Conservation (phyloP, 2,888 invertebrate genomes). For the Fragum sueziense region DNA sequence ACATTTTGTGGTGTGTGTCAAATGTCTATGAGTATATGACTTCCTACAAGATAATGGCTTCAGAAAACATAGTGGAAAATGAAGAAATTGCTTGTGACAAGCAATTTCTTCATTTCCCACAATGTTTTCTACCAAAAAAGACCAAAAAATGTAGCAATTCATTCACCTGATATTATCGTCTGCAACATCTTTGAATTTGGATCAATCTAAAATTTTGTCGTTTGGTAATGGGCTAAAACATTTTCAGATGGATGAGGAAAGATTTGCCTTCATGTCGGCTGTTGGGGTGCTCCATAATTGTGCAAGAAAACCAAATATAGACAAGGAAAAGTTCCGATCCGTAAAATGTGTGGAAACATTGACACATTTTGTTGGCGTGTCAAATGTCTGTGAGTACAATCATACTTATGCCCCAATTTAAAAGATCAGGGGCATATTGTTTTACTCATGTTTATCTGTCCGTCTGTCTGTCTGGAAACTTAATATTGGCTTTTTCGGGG, state of each 20-base stretch:
- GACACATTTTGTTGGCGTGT: constrained; percentile 50
- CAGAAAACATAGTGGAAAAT: background rate
- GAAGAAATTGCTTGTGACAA: background rate
- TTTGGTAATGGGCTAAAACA: too few species aligned
- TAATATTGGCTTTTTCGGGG: too few species aligned
- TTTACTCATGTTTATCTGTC: too few species aligned
- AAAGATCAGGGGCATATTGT: too few species aligned
- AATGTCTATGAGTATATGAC: constrained; percentile 1
- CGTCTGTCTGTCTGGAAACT: too few species aligned
- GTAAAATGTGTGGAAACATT: constrained; percentile 37
- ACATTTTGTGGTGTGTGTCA: too few species aligned
- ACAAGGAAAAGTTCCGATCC: constrained; percentile 37
- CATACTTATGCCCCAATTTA: too few species aligned
- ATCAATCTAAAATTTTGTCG: too few species aligned
- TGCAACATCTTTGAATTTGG: too few species aligned
- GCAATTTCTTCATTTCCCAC: background rate
- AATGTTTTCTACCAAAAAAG: background rate
- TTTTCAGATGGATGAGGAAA: constrained; percentile 34
- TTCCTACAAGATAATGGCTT: too few species aligned
- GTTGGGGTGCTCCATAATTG: constrained; percentile 64
- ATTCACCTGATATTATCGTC: too few species aligned
- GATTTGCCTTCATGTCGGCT: constrained; percentile 64
- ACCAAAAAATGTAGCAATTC: too few species aligned
- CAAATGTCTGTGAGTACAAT: constrained; percentile 25
- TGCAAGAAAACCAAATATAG: constrained; percentile 56